These are phyloP conservation scores for Drosophila infuscata DNA, from an alignment of 2,888 invertebrate genomes.

Conservation along the genomic window DNA sequence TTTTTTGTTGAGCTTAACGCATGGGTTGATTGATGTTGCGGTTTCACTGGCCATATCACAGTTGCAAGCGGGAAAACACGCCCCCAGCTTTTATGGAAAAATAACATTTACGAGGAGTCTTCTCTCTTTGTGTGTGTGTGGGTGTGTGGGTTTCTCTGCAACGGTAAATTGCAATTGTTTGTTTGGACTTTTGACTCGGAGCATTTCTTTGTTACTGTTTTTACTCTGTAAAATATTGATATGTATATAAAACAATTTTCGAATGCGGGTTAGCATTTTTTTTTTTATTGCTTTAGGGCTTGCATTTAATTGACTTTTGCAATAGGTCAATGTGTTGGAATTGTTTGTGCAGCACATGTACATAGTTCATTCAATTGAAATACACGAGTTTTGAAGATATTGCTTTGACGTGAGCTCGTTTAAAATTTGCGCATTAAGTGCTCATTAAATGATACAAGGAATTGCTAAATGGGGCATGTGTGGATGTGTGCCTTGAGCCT, in stretches of 20 bases:
- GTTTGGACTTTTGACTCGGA: conserved; percentile 27
- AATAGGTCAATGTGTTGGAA: conserved; percentile 50
- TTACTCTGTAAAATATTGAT: conserved; percentile 21
- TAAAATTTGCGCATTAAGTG: conserved; percentile 25
- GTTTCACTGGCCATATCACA: conserved; percentile 37
- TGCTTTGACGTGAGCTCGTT: conserved; percentile 17
- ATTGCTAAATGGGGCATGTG: conserved; percentile 36
- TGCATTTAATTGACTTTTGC: conserved; percentile 64
- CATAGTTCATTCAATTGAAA: conserved; percentile 47
- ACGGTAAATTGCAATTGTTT: conserved; percentile 45
- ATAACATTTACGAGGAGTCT: conserved; percentile 30
- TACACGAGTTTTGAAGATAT: conserved; percentile 12
- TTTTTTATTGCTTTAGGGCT: conserved; percentile 26
- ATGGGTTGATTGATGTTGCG: conserved; percentile 70
- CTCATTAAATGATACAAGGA: conserved; percentile 32
- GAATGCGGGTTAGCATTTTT: conserved; percentile 24
- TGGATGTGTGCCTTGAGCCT: conserved; percentile 16
- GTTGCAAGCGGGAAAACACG: conserved; percentile 5
- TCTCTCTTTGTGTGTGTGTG: conserved; percentile 1
- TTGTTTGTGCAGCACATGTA: conserved; percentile 33
- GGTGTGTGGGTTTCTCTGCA: conserved; percentile 16
- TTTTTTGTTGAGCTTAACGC: conserved; percentile 45
- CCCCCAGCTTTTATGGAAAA: conserved; percentile 22
- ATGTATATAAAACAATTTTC: conserved; percentile 26
- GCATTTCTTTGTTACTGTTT: conserved; percentile 28